These are phyloP conservation scores for Fulica atra DNA, from an alignment of 2,113 vertebrate genomes.

Conservation along the genomic window DNA sequence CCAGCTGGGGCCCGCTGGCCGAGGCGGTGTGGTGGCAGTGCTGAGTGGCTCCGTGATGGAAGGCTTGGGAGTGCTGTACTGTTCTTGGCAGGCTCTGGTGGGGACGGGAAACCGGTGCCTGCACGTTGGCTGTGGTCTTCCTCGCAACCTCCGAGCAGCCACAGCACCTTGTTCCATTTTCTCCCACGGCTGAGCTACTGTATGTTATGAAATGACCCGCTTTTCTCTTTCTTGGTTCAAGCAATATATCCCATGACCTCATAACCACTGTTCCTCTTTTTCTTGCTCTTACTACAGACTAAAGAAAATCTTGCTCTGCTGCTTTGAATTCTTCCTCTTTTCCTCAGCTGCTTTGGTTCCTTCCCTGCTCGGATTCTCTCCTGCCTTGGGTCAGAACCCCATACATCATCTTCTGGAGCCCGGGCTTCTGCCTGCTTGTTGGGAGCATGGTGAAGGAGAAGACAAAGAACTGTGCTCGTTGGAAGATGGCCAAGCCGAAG, in stretches of 20 bases:
- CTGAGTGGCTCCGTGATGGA: background rate
- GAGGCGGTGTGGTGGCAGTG: background rate
- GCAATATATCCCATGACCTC: background rate
- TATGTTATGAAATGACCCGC: background rate
- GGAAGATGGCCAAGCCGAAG: rapidly evolving
- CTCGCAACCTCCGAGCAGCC: background rate
- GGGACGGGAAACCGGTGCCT: background rate
- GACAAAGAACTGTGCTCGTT: background rate
- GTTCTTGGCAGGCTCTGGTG: rapidly evolving
- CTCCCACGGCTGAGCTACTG: background rate
- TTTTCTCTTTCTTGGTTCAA: background rate
- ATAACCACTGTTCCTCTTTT: background rate
- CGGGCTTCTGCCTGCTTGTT: background rate
- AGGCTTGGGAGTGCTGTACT: background rate
- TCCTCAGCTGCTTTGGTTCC: background rate
- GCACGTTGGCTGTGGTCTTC: rapidly evolving
- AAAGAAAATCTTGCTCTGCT: background rate
- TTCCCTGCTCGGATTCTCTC: background rate
- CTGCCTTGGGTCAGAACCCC: background rate
- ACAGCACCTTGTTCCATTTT: background rate
- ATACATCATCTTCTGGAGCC: background rate
- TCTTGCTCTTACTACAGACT: background rate
- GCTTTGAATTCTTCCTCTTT: background rate
- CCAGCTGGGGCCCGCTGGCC: rapidly evolving
- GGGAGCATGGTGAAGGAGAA: background rate